Evolutionary conservation across 2,113 vertebrate genomes (phyloP).

Genomic region (Petaurus breviceps): DNA sequence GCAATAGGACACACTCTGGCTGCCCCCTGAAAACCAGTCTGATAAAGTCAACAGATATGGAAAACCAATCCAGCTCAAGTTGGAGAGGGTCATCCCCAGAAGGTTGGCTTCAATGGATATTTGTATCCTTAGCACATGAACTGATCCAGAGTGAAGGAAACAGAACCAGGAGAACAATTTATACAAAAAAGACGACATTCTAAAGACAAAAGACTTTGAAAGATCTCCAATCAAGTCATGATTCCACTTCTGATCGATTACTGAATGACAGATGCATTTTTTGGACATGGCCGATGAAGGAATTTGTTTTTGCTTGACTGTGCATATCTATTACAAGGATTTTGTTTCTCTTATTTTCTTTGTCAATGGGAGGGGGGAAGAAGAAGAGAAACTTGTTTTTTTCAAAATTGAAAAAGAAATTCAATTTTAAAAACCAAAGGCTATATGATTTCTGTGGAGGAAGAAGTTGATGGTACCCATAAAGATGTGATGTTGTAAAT

Average conservation of each 20-base stretch:
- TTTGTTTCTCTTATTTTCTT: not conserved
- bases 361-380: not conserved
- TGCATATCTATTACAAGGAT: not conserved
- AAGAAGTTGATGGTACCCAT: not conserved
- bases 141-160: not conserved
- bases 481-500: not conserved
- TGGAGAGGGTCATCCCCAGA: not conserved
- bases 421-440: not conserved
- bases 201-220: not conserved
- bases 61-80: not conserved
- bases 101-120: not conserved
- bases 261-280: not conserved
- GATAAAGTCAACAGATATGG: too few species aligned
- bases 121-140: not conserved
- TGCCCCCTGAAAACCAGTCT: not conserved
- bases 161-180: not conserved
- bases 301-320: not conserved
- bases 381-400: not conserved
- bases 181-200: not conserved
- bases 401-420: not conserved
- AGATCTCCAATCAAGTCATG: not conserved
- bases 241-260: not conserved
- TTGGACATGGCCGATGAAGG: not conserved
- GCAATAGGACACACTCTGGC: too few species aligned
- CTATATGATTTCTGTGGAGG: conserved; percentile 2